These are phyloP conservation scores for Auanema sp. DNA, from an alignment of 2,888 invertebrate species.

Conservation along the genomic window DNA sequence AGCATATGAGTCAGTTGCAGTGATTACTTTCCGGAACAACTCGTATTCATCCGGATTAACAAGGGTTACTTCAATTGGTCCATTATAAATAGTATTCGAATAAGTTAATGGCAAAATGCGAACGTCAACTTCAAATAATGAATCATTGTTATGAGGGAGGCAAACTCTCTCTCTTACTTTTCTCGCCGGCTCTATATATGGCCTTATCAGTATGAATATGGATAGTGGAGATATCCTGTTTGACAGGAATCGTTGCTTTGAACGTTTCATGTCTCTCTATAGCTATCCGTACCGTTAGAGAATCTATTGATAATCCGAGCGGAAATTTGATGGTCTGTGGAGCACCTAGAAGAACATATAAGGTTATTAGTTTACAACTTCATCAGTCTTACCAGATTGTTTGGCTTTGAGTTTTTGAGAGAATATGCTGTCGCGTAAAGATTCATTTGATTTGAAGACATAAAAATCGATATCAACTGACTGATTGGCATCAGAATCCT, in stretches of 20 bases:
- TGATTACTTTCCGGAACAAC: conserved; percentile 22
- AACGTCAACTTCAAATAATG: conserved; percentile 37
- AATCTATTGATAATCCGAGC: background rate
- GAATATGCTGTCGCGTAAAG: background rate
- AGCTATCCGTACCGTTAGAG: background rate
- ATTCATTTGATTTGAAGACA: background rate
- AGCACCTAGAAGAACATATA: conserved; percentile 4
- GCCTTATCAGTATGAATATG: conserved; percentile 54
- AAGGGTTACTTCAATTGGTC: conserved; percentile 35
- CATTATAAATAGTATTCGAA: conserved; percentile 40
- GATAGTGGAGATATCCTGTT: conserved; percentile 45
- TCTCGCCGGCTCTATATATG: conserved; percentile 51
- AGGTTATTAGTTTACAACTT: too few relatives aligned
- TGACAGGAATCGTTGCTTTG: conserved; percentile 23
- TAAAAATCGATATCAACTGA: background rate
- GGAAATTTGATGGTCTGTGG: conserved; percentile 6
- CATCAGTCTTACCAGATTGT: conserved; percentile 8
- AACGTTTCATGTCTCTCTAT: conserved; percentile 12
- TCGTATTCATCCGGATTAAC: conserved; percentile 43
- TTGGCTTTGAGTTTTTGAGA: conserved; percentile 11
- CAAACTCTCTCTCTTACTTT: conserved; percentile 24
- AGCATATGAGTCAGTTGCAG: conserved; percentile 23
- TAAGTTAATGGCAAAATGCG: conserved; percentile 50
- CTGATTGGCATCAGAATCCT: background rate
- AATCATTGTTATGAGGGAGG: conserved; percentile 3